phyloP scores from a whole-genome alignment of 2,797 vertebrate species.

The Pteronotus mesoamericanus region DNA sequence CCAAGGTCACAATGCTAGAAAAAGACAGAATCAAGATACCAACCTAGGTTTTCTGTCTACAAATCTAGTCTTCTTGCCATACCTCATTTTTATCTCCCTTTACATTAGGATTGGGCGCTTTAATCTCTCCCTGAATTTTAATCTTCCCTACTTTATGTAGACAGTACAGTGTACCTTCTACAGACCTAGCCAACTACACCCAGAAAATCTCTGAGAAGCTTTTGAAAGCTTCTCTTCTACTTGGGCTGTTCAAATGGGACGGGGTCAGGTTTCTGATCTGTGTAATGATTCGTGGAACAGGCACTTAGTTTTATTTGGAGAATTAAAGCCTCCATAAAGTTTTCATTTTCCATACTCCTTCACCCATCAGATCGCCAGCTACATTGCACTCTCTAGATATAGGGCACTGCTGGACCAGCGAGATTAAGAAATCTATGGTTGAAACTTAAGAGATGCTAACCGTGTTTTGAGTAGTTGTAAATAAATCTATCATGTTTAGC shows the following conservation, averaged over 20 bases:
- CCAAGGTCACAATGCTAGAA: neutral
- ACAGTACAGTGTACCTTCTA: neutral
- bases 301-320: conserved; percentile 72
- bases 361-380: conserved; percentile 58
- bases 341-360: conserved; percentile 74
- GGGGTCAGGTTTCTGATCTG: conserved; percentile 74
- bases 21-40: conserved; percentile 2
- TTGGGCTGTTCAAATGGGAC: conserved; percentile 69
- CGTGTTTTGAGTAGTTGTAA: conserved; percentile 63
- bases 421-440: conserved; percentile 56
- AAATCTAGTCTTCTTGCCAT: neutral
- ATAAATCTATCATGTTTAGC: conserved; percentile 55
- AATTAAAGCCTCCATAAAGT: conserved; percentile 74
- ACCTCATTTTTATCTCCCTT: neutral
- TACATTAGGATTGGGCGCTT: neutral
- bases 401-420: conserved; percentile 45
- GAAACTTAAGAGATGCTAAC: conserved; percentile 57
- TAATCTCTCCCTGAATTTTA: conserved; percentile 4
- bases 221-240: conserved; percentile 75
- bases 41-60: conserved; percentile 30
- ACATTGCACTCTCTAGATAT: conserved; percentile 53
- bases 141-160: neutral
- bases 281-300: conserved; percentile 78
- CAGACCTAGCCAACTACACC: conserved; percentile 36
- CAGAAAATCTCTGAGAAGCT: conserved; percentile 74